phyloP scores from a whole-genome alignment of 2,113 vertebrate species.

The Pardalotus punctatus region DNA sequence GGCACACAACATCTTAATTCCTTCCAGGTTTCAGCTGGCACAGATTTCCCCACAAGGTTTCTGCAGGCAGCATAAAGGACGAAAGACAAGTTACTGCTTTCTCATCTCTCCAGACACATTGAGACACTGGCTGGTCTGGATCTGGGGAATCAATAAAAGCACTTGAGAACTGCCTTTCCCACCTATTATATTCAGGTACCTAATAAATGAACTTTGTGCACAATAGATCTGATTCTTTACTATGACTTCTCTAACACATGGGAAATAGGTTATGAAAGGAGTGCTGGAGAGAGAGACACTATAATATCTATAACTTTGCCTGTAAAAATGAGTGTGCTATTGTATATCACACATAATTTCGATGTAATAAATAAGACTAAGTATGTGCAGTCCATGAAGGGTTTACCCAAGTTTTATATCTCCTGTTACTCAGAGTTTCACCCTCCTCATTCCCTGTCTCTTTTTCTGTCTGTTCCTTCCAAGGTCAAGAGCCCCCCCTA shows the following conservation, averaged over 20 bases:
- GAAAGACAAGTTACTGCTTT: background rate
- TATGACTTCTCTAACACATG: background rate
- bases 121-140: background rate
- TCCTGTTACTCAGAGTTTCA: background rate
- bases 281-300: background rate
- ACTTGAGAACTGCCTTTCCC: background rate
- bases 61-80: background rate
- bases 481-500: background rate
- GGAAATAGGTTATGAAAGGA: background rate
- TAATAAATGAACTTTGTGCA: background rate
- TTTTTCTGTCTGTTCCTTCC: background rate
- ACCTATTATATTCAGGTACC: background rate
- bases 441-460: background rate
- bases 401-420: background rate
- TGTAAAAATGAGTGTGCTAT: background rate
- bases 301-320: background rate
- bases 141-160: background rate
- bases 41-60: background rate
- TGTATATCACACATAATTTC: background rate
- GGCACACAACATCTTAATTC: background rate
- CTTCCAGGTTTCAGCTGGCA: background rate
- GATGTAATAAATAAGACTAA: background rate
- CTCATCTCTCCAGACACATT: background rate
- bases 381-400: fast-evolving
- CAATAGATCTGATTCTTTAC: background rate